Evolutionary conservation across 2,888 invertebrate species (phyloP), one percentile per base, ranked within the genome.

Genomic region (Watsonalla binaria): DNA sequence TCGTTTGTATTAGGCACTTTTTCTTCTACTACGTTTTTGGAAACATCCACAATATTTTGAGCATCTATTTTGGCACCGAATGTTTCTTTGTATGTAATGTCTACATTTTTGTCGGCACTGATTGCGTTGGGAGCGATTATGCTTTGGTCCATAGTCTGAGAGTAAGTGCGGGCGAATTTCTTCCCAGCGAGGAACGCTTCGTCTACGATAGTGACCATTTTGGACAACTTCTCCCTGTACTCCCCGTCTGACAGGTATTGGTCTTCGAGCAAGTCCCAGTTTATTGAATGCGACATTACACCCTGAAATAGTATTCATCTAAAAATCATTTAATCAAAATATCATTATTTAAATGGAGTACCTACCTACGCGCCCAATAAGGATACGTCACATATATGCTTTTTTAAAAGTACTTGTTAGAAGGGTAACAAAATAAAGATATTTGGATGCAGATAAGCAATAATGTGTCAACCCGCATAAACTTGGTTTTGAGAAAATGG

Each of bases 261-360:
- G 49, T 94, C 92, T 86, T 98, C 96, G 53, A 99, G 89, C 64
- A 97, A 91, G 66, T 96, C 94, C 99, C 99, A 99, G 78, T 98
- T 96, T 72, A 99, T 98, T 0, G 98, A 96, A 65, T 95, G 95
- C 66, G 98, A 96, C 96, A 99, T 96, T 5, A 98, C 98, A 49
- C 98, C 98, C 95, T 98, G 86, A 46, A 90, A 86, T 2, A 11
- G 11, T 2, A 42, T 11, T 11, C 11, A 11, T 42, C 11, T 5
- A 24, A 4, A 24, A 24, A 24, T 24, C 4, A 24, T 2, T 24
- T 1, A 24, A 24, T 24, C 24, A 4, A 24, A 24, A 24, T 24
- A 24, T 24, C 24, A 24, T 24, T 24, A 24, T 24, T 24, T 24
- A 24, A 24, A 24, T 24, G 24, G 24, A 24, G 24, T 24, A 24